A percentile compares a stretch with the other conserved stretches of the same genome.
Evolutionary conservation across 2,113 vertebrate species (phyloP).

Genomic region (Melospiza georgiana): DNA sequence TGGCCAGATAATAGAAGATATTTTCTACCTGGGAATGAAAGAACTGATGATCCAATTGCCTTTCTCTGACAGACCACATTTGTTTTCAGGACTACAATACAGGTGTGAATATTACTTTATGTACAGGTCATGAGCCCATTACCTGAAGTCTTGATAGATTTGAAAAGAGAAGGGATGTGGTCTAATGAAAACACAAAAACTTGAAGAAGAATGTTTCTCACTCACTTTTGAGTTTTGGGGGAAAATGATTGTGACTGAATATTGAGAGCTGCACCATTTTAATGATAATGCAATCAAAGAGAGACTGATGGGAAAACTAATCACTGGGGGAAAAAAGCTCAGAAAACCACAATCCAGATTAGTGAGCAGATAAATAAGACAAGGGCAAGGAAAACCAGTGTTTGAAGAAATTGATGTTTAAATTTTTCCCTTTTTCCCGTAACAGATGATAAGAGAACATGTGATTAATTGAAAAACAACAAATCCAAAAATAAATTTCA

Average conservation of each 20-base stretch:
- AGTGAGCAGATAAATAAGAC: not conserved
- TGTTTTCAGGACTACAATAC: slow-evolving; percentile 11
- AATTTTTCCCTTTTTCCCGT: not conserved
- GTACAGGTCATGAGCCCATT: not conserved
- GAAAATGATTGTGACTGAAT: not conserved
- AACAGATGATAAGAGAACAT: not conserved
- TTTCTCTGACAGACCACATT: slow-evolving; percentile 4
- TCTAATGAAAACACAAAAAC: not conserved
- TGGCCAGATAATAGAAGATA: not conserved
- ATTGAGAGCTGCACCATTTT: not conserved
- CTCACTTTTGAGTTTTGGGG: not conserved
- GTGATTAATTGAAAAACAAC: not conserved
- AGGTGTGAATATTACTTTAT: slow-evolving; percentile 1
- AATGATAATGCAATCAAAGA: not conserved
- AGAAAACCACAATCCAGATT: not conserved
- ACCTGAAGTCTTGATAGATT: not conserved
- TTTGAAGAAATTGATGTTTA: not conserved
- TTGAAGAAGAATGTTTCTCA: not conserved
- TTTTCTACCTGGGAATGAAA: not conserved
- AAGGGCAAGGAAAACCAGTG: not conserved
- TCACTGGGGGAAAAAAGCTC: not conserved
- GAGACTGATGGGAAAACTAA: not conserved
- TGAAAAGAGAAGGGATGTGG: not conserved
- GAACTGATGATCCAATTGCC: not conserved
- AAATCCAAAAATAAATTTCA: not conserved